phyloP scores from a whole-genome alignment of 2,888 invertebrate species.

The Yponomeuta plumbellus region DNA sequence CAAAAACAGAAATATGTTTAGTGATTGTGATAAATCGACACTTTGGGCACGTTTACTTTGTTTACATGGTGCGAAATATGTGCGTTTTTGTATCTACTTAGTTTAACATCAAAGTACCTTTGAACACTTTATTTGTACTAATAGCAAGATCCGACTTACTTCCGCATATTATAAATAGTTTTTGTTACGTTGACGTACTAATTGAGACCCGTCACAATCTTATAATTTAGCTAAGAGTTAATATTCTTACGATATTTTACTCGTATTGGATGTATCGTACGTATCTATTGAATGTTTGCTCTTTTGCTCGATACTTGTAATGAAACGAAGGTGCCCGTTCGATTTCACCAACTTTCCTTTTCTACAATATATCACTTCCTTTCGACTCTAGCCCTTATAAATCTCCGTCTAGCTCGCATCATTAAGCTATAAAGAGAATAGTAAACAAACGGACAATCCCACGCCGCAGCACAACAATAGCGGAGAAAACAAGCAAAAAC shows the following conservation, averaged over 20 bases:
- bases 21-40: constrained; percentile 23
- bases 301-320: too few relatives aligned
- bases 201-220: background rate
- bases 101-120: too few relatives aligned
- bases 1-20: constrained; percentile 4
- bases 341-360: background rate
- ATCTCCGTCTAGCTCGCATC: constrained; percentile 27
- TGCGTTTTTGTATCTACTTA: background rate
- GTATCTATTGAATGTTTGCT: too few relatives aligned
- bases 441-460: constrained; percentile 16
- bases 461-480: constrained; percentile 35
- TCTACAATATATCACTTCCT: background rate
- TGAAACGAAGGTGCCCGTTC: background rate
- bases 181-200: constrained; percentile 5
- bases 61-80: background rate
- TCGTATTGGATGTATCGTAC: too few relatives aligned
- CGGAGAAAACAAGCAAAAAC: constrained; percentile 42
- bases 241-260: too few relatives aligned
- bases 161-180: constrained; percentile 5
- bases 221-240: background rate
- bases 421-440: constrained; percentile 40
- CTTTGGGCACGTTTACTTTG: constrained; percentile 16
- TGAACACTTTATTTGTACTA: background rate
- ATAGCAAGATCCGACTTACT: background rate
- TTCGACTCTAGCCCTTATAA: background rate